Base-by-base conservation (phyloP, 1,140 invertebrate species). In the Nasonia longicornis region DNA sequence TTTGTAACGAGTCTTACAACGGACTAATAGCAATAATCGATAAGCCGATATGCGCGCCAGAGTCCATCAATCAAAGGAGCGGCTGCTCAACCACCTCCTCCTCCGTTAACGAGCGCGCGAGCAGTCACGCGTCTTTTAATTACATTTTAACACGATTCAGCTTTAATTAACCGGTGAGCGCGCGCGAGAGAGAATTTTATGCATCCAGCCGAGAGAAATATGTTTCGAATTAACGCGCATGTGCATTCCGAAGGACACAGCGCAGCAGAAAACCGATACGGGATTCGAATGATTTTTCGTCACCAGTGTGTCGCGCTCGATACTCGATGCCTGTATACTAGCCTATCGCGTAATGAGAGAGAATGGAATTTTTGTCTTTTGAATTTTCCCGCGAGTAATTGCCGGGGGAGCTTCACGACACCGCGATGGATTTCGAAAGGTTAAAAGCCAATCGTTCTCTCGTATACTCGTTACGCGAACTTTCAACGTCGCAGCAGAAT, bases 101-200 rank as follows among this genome's bases (percentile, higher is more conserved):
- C 58, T 2, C 22, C 22, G 10, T n/a, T 29, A 75, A 75, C 45
- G 29, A 75, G 38, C 29, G n/a, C 14, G 3, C 20, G 22, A 48
- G 38, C n/a, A 45, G 72, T 20, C 26, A 22, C 29, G 42, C 16
- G 29, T 26, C 14, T 22, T 66, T 76, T 76, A 42, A 76, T 76
- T 22, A 66, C 63, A 22, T 38, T 76, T 66, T n/a, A 66, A 76
- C 38, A 31, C 63, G 64, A 66, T 76, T 76, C 35, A 11, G 29
- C 31, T 66, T 76, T 76, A 76, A 76, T 76, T 66, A 76, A 76
- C 58, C 26, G 72, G 26, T 1, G 26, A 26, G 26, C 26, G 26
- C 26, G 26, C 2, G 29, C 72, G 22, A 73, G 20, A 73, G 16
- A 73, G 11, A 45, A 26, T 74, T 74, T 42, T 31, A 73, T 29